phyloP scores from a whole-genome alignment of 2,888 invertebrate genomes.

The Gastracanthus pulcherrimus region DNA sequence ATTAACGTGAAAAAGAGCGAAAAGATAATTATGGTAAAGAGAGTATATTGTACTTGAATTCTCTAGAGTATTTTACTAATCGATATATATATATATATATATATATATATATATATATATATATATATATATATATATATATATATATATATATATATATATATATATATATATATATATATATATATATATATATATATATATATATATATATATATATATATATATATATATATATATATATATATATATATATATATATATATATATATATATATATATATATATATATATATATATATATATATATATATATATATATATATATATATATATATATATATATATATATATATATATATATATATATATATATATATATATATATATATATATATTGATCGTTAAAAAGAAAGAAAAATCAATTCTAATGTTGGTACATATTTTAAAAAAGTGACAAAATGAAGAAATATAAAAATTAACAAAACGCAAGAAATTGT shows the following conservation, averaged over 20 bases:
- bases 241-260: too few species aligned
- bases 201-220: too few species aligned
- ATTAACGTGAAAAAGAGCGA: slow-evolving; percentile 51
- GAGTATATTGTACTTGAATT: slow-evolving; percentile 67
- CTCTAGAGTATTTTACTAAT: slow-evolving; percentile 70
- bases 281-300: too few species aligned
- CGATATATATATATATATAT: slow-evolving; percentile 43
- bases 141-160: too few species aligned
- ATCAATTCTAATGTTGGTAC: slow-evolving; percentile 56
- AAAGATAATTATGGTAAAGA: slow-evolving; percentile 39
- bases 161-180: too few species aligned
- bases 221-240: too few species aligned
- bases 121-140: too few species aligned
- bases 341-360: slow-evolving; percentile 31
- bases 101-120: too few species aligned
- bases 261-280: too few species aligned
- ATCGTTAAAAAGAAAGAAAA: slow-evolving; percentile 54
- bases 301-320: too few species aligned
- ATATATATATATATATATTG: slow-evolving; percentile 39
- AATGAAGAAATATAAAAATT: slow-evolving; percentile 50
- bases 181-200: too few species aligned
- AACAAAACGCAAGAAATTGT: slow-evolving; percentile 41
- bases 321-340: too few species aligned
- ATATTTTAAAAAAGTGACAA: slow-evolving; percentile 39
- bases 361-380: slow-evolving; percentile 46